Percentiles rank a stretch among this genome's conserved stretches.
Evolutionary conservation across 2,888 invertebrate species (phyloP).

Genomic region (Ennomos quercinarius): DNA sequence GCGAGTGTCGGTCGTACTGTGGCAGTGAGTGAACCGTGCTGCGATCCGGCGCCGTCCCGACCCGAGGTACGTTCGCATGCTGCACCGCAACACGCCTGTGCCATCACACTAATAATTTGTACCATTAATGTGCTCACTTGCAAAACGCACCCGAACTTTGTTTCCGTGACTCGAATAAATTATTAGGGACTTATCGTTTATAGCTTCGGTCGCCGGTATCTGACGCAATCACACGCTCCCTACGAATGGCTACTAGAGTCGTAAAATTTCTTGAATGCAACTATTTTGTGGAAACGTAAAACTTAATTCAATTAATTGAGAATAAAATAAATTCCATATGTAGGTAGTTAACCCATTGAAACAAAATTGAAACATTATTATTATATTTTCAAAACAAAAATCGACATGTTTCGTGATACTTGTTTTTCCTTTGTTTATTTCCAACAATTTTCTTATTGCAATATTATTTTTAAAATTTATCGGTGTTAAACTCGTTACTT

Average conservation of each 20-base stretch:
- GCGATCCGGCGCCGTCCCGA: conserved; percentile 40
- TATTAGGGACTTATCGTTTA: conserved; percentile 26
- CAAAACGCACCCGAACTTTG: conserved; percentile 44
- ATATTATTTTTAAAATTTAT: not conserved
- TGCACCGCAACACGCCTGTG: conserved; percentile 53
- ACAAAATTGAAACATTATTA: no score
- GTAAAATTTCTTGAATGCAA: not conserved
- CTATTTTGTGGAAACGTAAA: no score
- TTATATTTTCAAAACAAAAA: no score
- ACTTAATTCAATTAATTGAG: no score
- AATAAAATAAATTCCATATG: no score
- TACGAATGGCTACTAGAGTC: not conserved
- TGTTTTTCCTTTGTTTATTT: no score
- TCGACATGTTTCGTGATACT: no score
- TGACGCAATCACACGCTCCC: conserved; percentile 4
- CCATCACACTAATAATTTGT: conserved; percentile 37
- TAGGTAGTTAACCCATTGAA: no score
- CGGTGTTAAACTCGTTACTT: conserved; percentile 7
- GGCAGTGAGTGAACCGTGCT: conserved; percentile 72
- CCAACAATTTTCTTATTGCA: not conserved
- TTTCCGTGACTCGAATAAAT: conserved; percentile 46
- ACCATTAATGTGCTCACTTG: conserved; percentile 49
- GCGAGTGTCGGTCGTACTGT: conserved; percentile 80
- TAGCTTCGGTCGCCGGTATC: conserved; percentile 16
- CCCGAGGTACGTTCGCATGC: conserved; percentile 75